A percentile compares a stretch with the other conserved stretches of the same genome.
Conservation (phyloP, 2,888 invertebrate genomes). For the Exocentrus adspersus region DNA sequence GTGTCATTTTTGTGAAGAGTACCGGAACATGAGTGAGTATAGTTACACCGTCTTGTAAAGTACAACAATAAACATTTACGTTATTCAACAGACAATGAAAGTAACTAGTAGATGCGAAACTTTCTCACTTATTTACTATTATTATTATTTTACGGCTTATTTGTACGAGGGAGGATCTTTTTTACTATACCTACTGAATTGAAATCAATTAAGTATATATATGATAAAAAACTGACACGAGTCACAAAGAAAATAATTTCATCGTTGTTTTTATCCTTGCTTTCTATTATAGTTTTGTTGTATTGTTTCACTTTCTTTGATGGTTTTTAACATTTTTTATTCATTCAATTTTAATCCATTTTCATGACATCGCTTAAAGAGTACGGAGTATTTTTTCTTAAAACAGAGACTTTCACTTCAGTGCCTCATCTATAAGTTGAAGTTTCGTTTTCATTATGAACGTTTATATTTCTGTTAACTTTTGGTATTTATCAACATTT, state of each 20-base stretch:
- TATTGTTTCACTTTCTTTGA: too few relatives aligned
- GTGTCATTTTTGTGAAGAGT: constrained; percentile 1
- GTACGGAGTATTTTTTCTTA: too few relatives aligned
- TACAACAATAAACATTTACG: neutral
- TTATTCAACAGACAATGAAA: constrained; percentile 7
- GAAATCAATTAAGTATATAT: neutral
- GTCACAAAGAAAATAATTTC: neutral
- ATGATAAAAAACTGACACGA: neutral
- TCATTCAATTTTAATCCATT: too few relatives aligned
- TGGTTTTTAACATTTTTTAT: too few relatives aligned
- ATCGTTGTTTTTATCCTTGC: too few relatives aligned
- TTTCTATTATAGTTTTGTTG: too few relatives aligned
- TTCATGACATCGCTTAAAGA: too few relatives aligned
- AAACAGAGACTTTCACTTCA: too few relatives aligned
- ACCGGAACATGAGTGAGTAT: constrained; percentile 8
- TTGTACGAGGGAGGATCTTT: neutral
- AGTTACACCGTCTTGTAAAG: neutral
- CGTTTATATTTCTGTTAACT: too few relatives aligned
- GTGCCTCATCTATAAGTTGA: too few relatives aligned
- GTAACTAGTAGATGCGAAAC: neutral
- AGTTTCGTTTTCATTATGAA: too few relatives aligned
- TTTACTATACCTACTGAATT: neutral
- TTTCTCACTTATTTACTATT: neutral
- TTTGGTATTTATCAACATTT: too few relatives aligned
- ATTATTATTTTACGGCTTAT: neutral